phyloP scores from a whole-genome alignment of 2,888 invertebrate species.

The Cryptus armator region DNA sequence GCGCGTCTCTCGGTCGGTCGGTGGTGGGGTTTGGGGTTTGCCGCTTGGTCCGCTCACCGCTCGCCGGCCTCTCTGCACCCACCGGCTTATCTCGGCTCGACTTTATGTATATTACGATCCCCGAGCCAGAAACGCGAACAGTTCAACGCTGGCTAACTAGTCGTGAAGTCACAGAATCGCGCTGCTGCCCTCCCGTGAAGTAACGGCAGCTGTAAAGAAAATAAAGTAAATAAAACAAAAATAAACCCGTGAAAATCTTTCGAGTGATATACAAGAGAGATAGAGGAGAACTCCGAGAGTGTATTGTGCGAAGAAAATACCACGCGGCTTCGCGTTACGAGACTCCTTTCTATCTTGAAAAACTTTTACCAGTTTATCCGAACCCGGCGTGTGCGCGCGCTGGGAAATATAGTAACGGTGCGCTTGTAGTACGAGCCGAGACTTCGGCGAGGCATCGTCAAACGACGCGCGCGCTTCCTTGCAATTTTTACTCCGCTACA shows the following conservation, averaged over 20 bases:
- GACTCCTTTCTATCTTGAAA: background rate
- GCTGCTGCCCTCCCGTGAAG: conserved; percentile 33
- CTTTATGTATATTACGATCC: conserved; percentile 83
- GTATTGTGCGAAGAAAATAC: background rate
- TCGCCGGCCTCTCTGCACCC: conserved; percentile 49
- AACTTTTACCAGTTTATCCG: no score
- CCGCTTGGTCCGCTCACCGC: conserved; percentile 37
- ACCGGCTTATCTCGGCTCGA: conserved; percentile 79
- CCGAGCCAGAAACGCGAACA: conserved; percentile 80
- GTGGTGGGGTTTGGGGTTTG: background rate
- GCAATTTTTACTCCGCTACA: background rate
- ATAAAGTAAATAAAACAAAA: conserved; percentile 32
- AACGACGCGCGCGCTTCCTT: conserved; percentile 19
- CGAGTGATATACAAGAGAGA: no score
- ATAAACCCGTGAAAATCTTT: conserved; percentile 35
- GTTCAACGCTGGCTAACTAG: conserved; percentile 82
- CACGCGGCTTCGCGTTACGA: conserved; percentile 36
- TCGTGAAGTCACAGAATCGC: conserved; percentile 74
- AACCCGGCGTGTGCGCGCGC: conserved; percentile 35
- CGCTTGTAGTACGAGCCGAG: conserved; percentile 62
- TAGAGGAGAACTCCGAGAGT: background rate
- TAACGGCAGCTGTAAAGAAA: conserved; percentile 8
- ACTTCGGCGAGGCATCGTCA: conserved; percentile 61
- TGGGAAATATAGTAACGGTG: conserved; percentile 25
- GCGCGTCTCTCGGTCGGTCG: background rate